Evolutionary conservation across 2,797 vertebrate species (phyloP).

Genomic region (Selene dorsalis): DNA sequence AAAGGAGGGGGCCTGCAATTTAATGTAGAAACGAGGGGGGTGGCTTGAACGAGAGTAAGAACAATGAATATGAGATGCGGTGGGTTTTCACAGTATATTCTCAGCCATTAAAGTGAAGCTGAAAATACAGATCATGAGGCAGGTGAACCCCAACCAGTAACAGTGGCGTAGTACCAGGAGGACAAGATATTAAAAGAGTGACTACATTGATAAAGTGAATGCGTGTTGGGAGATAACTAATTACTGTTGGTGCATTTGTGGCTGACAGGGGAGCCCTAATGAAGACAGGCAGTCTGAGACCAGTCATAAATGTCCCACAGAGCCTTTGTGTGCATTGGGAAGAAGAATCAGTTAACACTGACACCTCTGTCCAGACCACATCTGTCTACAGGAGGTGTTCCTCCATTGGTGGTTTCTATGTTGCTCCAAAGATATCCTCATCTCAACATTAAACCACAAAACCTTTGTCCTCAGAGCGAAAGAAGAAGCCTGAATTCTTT

Average conservation of each 20-base stretch:
- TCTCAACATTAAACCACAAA: too few relatives aligned
- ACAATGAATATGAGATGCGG: slow-evolving; percentile 45
- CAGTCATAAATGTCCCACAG: slow-evolving; percentile 45
- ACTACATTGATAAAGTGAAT: not conserved
- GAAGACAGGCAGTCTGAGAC: slow-evolving; percentile 58
- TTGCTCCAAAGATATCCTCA: too few relatives aligned
- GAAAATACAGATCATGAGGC: slow-evolving; percentile 21
- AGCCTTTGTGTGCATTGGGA: slow-evolving; percentile 29
- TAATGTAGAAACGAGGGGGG: slow-evolving; percentile 59
- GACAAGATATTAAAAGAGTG: not conserved
- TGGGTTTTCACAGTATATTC: slow-evolving; percentile 9
- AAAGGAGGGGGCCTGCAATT: slow-evolving; percentile 67
- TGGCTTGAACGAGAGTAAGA: slow-evolving; percentile 32
- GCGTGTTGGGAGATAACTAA: not conserved
- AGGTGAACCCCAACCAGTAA: not conserved
- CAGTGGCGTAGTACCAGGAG: not conserved
- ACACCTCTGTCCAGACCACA: slow-evolving; percentile 35
- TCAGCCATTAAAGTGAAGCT: slow-evolving; percentile 26
- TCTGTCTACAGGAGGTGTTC: slow-evolving; percentile 41
- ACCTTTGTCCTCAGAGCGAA: too few relatives aligned
- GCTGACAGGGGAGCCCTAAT: slow-evolving; percentile 40
- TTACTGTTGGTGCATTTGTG: slow-evolving; percentile 19
- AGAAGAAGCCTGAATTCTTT: too few relatives aligned
- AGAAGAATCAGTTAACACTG: slow-evolving; percentile 55
- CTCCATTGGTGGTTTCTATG: too few relatives aligned